Base-by-base conservation (phyloP, 1,140 invertebrate species). In the Drosophila yakuba region DNA sequence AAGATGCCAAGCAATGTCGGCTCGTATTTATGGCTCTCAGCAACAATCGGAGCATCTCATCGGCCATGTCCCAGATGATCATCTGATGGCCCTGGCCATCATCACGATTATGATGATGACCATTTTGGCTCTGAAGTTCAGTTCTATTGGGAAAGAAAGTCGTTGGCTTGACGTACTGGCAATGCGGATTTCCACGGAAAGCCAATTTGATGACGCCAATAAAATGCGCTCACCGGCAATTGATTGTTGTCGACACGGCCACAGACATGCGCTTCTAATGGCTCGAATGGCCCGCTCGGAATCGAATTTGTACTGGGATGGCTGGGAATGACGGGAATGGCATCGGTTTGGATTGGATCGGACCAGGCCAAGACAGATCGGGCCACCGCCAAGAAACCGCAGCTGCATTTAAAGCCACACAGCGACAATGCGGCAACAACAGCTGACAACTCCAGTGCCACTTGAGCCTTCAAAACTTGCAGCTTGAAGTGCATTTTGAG, bases 181-280 rank as follows among this genome's bases (percentile, higher is more conserved):
- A 74, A 81, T 67, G 82, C 82, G 82, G 82, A 80, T 86, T 85
- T 86, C 75, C 60, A 72, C 44, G 59, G 75, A 78, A 78, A 71
- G 64, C 61, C 83, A 66, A 89, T 74, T 84, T 80, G 84, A 88
- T 88, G 84, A 88, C 80, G 83, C 80, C 83, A 88, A 88, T 88
- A 89, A 88, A 88, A 88, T 88, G 84, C 78, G 84, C 81, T 88
- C 82, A 84, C 69, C 83, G 76, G 72, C 84, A 89, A 89, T 88
- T 80, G 83, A 89, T 89, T 83, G 80, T 74, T 89, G 84, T 88
- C 75, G 72, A 73, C 79, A 72, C 71, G 58, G 44, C 48, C 57
- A 51, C 66, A 88, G 82, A 79, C 79, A 83, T 86, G 83, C 73
- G 79, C 83, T 88, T 86, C 83, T 86, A 85, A 85, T 86, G 81